A percentile compares a stretch with the other conserved stretches of the same genome.
phyloP scores from a whole-genome alignment of 2,888 invertebrate genomes.

The Stenodera caucasica region DNA sequence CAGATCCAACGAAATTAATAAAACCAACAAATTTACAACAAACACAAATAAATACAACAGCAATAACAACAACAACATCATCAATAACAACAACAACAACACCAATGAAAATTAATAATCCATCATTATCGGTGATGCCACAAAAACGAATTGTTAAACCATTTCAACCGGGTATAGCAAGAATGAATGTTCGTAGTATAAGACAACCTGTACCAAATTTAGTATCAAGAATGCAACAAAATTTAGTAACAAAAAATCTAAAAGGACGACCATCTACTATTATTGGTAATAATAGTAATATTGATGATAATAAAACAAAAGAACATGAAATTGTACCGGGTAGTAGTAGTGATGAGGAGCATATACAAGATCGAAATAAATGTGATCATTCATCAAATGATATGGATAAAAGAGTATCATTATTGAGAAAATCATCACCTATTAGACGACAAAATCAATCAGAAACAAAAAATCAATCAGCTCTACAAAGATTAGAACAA shows the following conservation, averaged over 20 bases:
- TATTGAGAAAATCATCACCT: conserved; percentile 38
- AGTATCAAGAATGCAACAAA: conserved; percentile 44
- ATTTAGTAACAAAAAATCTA: conserved; percentile 12
- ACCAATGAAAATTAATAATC: conserved; percentile 63
- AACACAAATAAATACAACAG: too few relatives aligned
- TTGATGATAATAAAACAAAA: conserved; percentile 13
- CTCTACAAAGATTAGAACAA: conserved; percentile 51
- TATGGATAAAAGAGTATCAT: conserved; percentile 39
- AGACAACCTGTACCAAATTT: conserved; percentile 52
- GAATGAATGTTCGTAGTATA: conserved; percentile 50
- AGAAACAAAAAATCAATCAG: conserved; percentile 35
- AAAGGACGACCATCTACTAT: background rate
- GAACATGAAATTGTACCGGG: conserved; percentile 35
- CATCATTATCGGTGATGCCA: conserved; percentile 64
- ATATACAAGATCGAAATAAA: conserved; percentile 18
- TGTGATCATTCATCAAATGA: conserved; percentile 29
- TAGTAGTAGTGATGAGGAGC: conserved; percentile 43
- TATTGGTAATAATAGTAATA: background rate
- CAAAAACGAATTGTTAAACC: conserved; percentile 50
- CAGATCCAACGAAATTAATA: conserved; percentile 52
- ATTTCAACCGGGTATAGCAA: conserved; percentile 44
- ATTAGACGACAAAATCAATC: conserved; percentile 28
- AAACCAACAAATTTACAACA: conserved; percentile 17
- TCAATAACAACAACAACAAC: conserved; percentile 40
- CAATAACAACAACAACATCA: conserved; percentile 14